phyloP scores from a whole-genome alignment of 2,888 invertebrate genomes.

The Caenorhabditis becei region DNA sequence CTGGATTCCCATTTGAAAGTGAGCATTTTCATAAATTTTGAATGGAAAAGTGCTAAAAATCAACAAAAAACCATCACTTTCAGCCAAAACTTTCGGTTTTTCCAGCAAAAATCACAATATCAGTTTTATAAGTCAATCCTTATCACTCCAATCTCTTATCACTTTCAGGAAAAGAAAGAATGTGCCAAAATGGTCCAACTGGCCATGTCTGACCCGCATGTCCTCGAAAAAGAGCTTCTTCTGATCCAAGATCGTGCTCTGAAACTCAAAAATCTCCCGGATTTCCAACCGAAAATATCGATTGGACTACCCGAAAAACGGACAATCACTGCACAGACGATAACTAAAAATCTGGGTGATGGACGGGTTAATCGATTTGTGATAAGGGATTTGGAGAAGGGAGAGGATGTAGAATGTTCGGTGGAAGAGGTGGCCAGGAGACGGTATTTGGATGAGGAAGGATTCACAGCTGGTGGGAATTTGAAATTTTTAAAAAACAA shows the following conservation, averaged over 20 bases:
- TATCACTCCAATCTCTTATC: not conserved
- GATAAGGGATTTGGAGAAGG: constrained; percentile 36
- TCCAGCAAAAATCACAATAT: too few species aligned
- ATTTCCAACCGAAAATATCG: constrained; percentile 24
- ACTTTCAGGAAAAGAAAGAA: constrained; percentile 47
- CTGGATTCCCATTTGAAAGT: constrained; percentile 83
- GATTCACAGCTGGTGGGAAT: constrained; percentile 64
- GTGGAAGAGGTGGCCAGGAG: constrained; percentile 75
- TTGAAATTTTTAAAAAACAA: not conserved
- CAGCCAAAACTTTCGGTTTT: not conserved
- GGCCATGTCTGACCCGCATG: constrained; percentile 55
- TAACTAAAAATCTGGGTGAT: constrained; percentile 75
- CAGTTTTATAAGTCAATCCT: not conserved
- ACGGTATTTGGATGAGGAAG: constrained; percentile 68
- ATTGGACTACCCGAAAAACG: constrained; percentile 58
- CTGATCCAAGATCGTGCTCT: constrained; percentile 70
- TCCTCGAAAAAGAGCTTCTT: constrained; percentile 65
- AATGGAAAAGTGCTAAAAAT: too few species aligned
- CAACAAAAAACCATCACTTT: not conserved
- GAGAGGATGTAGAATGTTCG: constrained; percentile 60
- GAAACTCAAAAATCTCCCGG: constrained; percentile 42
- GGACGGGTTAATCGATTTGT: constrained; percentile 73
- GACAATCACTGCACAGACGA: constrained; percentile 59
- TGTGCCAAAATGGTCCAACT: constrained; percentile 44
- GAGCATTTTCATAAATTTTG: not conserved